Base-by-base conservation (phyloP, 2,888 invertebrate genomes). In the Bellardia bayeri region DNA sequence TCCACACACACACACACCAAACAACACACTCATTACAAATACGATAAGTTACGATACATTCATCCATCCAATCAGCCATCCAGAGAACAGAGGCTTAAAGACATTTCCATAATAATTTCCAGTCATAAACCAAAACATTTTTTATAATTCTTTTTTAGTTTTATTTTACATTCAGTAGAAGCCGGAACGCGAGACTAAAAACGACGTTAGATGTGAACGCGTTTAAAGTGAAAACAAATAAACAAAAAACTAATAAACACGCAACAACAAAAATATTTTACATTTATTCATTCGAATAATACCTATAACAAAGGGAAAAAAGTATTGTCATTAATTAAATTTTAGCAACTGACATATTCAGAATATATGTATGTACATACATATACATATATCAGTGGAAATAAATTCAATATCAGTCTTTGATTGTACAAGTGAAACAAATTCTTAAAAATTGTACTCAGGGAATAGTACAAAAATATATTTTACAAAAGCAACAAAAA, bases 161-260 rank as follows among this genome's bases (percentile, higher is more conserved):
- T 88, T 82, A 75, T 87, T 90, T 90, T 85, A 87, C 87, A 86
- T 88, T 90, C 86, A 86, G 88, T 83, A 88, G 89, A 78, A 86
- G 86, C 86, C 89, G 89, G 87, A 88, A 88, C 69, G 69, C n/a
- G 5, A 85, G 83, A 68, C 23, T 49, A 33, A 71, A 30, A 63
- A 30, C 1, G 51, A 54, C 78, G 63, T n/a, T 75, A 74, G 78
- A 42, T 56, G 54, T 63, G 72, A 71, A 63, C 33, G 76, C 23
- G 37, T 81, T 61, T 42, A 61, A 74, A 74, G 78, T 84, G 63
- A 82, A 88, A 85, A 71, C 81, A 87, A 88, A 88, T 82, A 87
- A 63, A 45, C 71, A 42, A 7, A 51, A 76, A 82, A 64, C 16
- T 40, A 56, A 82, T 56, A 75, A 68, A 54, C 66, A 71, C 76